Percentiles rank a stretch among this genome's conserved stretches.
Evolutionary conservation across 2,797 vertebrate genomes (phyloP).

Genomic region (Xenentodon cancila): DNA sequence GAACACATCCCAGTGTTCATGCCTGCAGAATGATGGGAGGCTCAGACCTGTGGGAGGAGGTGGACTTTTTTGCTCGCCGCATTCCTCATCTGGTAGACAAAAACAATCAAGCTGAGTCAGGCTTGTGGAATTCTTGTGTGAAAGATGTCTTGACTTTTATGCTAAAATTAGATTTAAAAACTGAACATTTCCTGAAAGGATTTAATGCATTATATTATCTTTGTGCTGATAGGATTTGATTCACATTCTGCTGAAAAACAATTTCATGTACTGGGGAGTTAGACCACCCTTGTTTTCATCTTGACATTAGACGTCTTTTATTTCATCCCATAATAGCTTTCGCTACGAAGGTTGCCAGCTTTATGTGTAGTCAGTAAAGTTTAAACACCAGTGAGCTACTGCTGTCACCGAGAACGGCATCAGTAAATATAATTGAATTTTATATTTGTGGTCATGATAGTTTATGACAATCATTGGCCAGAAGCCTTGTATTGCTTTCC

Average conservation of each 20-base stretch:
- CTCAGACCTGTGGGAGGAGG: constrained; percentile 1
- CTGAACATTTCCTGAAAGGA: no score
- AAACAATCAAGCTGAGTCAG: neutral
- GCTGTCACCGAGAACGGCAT: neutral
- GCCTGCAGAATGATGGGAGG: constrained; percentile 29
- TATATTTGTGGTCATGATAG: neutral
- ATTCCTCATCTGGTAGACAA: constrained; percentile 25
- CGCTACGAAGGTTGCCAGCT: neutral
- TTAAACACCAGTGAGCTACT: constrained; percentile 8
- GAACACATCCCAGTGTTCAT: constrained; percentile 23
- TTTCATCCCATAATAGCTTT: neutral
- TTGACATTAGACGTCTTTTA: neutral
- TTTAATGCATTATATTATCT: neutral
- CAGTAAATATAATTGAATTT: constrained; percentile 5
- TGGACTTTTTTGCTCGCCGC: neutral
- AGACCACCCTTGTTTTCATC: neutral
- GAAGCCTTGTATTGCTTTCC: neutral
- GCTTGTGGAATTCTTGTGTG: neutral
- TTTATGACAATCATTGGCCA: constrained; percentile 1
- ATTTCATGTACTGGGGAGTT: neutral
- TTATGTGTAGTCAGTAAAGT: neutral
- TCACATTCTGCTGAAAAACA: neutral
- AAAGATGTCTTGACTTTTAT: neutral
- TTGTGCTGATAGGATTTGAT: neutral
- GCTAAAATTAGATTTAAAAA: neutral